Evolutionary conservation across 1,140 invertebrate genomes (phyloP), one percentile per base, ranked within the genome.

Genomic region (Lucilia cuprina): DNA sequence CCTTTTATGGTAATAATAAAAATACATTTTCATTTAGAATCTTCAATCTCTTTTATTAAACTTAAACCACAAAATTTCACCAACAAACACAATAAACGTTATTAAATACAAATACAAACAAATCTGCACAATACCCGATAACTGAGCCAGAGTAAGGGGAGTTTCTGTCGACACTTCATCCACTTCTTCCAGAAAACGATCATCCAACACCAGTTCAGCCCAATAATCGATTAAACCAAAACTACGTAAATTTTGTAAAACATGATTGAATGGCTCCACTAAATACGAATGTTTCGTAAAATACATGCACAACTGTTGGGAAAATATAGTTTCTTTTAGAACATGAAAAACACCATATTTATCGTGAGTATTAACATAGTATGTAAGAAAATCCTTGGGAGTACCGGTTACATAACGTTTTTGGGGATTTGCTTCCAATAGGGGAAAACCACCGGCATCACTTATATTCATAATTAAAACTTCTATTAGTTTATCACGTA

Each of bases 201-300:
- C 65, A 21, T 87, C 25, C 65, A 83, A 2, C 7, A 75, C 7
- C 82, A 80, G 3, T 49, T 74, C 5, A 8, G 17, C 47, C 49
- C 83, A 13, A n/a, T 35, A 49, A 21, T 83, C 41, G 65, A 83
- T 89, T 5, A 85, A 85, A 10, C 85, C 89, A 86, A 87, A 87
- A 21, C 85, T 86, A 75, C 34, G 60, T 14, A 21, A 17, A 5
- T 35, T 70, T 14, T 21, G 7, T 9, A 84, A 30, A 21, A 84
- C 19, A 21, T 8, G 25, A 80, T 84, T 41, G 13, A 84, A 55
- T 5, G 49, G 17, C 12, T 0, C 2, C 8, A 35, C 9, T 49
- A 84, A 60, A 65, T 35, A 84, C 0, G 83, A 84, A 35, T 84
- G 83, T 41, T 84, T 84, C 19, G 83, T 60, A 35, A 65, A 84